phyloP scores from a whole-genome alignment of 2,888 invertebrate species.

The Pristionchus japonicus region DNA sequence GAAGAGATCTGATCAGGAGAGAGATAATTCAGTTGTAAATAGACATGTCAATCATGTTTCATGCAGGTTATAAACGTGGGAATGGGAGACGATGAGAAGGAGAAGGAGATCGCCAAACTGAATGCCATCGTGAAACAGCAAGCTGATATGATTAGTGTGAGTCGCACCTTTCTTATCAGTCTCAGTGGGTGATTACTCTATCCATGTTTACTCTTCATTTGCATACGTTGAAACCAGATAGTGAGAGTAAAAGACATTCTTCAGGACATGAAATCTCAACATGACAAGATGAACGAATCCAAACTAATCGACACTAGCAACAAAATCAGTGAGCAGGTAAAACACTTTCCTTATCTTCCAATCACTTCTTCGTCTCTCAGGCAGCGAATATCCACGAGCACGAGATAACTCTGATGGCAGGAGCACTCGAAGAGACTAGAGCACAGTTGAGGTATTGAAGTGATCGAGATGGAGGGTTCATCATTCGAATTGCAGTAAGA shows the following conservation, averaged over 20 bases:
- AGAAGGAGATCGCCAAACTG: conserved; percentile 14
- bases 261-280: conserved; percentile 17
- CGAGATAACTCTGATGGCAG: conserved; percentile 20
- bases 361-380: background rate
- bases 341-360: background rate
- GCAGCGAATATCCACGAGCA: background rate
- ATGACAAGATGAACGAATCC: conserved; percentile 23
- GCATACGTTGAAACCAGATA: background rate
- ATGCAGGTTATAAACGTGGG: conserved; percentile 42
- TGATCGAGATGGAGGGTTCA: background rate
- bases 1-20: too few relatives aligned
- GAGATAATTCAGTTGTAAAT: background rate
- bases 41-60: background rate
- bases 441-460: background rate
- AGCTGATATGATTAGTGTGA: conserved; percentile 43
- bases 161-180: background rate
- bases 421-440: background rate
- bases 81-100: conserved; percentile 36
- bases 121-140: conserved; percentile 25
- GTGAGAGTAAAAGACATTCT: background rate
- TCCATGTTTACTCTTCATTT: background rate
- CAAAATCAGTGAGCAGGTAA: conserved; percentile 44
- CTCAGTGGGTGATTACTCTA: background rate
- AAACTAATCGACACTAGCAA: conserved; percentile 38
- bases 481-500: background rate